Conservation (phyloP, 2,113 vertebrate genomes). For the Sclerurus mexicanus region DNA sequence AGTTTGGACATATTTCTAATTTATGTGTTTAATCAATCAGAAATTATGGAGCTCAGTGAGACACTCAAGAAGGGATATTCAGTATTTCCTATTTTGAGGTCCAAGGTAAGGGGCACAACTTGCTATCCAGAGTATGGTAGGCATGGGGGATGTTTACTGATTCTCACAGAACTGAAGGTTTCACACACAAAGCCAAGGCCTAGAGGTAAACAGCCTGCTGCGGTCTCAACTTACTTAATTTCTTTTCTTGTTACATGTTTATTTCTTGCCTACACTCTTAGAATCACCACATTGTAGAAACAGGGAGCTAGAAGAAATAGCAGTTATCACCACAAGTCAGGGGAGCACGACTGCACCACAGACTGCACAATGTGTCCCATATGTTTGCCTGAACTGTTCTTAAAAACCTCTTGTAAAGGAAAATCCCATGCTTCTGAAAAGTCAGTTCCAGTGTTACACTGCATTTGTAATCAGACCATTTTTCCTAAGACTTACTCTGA, state of each 20-base stretch:
- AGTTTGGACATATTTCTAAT: neutral
- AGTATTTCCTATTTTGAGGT: neutral
- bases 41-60: neutral
- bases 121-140: neutral
- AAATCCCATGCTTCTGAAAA: neutral
- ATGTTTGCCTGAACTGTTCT: neutral
- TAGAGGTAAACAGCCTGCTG: neutral
- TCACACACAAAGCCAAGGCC: neutral
- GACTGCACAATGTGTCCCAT: neutral
- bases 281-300: neutral
- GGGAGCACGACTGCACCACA: neutral
- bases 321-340: neutral
- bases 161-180: neutral
- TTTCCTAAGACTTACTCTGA: neutral
- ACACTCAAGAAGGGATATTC: neutral
- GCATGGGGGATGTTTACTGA: neutral
- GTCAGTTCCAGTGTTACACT: rapidly evolving
- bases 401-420: neutral
- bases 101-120: neutral
- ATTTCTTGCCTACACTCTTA: neutral
- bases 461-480: neutral
- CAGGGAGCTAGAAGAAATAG: neutral
- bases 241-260: neutral
- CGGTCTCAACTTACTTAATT: neutral
- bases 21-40: neutral